Evolutionary conservation across 2,888 invertebrate species (phyloP).

Genomic region (Polyploca ridens): DNA sequence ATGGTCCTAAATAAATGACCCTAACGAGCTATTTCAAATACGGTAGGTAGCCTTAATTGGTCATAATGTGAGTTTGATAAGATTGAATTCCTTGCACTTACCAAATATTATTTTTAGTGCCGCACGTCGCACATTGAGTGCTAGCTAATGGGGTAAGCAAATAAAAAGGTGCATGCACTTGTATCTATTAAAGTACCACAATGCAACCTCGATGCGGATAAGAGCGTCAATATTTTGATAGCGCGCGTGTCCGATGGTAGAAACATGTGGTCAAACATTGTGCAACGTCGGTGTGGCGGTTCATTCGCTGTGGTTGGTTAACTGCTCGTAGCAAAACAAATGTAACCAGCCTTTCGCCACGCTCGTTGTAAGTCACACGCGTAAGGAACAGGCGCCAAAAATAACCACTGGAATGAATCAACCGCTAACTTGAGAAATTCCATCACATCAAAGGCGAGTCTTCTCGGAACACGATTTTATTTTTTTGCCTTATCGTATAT

Average conservation of each 20-base stretch:
- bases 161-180: slow-evolving; percentile 70
- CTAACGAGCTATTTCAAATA: slow-evolving; percentile 61
- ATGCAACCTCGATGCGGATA: slow-evolving; percentile 71
- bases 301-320: slow-evolving; percentile 62
- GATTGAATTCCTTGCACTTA: slow-evolving; percentile 62
- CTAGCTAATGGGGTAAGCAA: slow-evolving; percentile 76
- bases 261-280: slow-evolving; percentile 82
- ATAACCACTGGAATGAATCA: slow-evolving; percentile 74
- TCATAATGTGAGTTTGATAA: slow-evolving; percentile 69
- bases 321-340: slow-evolving; percentile 61
- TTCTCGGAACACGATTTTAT: slow-evolving; percentile 62
- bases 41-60: slow-evolving; percentile 63
- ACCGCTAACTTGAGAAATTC: slow-evolving; percentile 73
- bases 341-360: slow-evolving; percentile 64
- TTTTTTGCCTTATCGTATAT: slow-evolving; percentile 38
- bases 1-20: slow-evolving; percentile 73
- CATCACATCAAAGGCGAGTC: slow-evolving; percentile 70
- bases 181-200: slow-evolving; percentile 70
- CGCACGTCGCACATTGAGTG: slow-evolving; percentile 68
- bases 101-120: slow-evolving; percentile 72
- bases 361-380: slow-evolving; percentile 42
- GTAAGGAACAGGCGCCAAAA: slow-evolving; percentile 54
- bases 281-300: slow-evolving; percentile 67
- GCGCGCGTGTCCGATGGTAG: slow-evolving; percentile 70
- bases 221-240: slow-evolving; percentile 83